phyloP scores from a whole-genome alignment of 2,888 invertebrate species.

The Epinotia brunnichana region DNA sequence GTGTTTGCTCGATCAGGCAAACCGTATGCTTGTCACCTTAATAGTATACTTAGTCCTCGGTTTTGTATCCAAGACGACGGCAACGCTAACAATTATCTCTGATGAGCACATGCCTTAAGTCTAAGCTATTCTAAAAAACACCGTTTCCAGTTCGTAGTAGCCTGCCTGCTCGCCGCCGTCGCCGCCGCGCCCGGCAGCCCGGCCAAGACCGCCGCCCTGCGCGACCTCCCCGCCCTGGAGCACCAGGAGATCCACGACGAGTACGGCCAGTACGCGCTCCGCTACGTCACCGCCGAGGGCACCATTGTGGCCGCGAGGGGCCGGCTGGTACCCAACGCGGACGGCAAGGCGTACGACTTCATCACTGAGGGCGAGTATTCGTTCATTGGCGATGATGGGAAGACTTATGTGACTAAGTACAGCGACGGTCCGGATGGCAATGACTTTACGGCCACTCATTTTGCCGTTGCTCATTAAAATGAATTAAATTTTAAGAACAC shows the following conservation, averaged over 20 bases:
- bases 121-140: background rate
- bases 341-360: constrained; percentile 57
- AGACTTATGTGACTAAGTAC: constrained; percentile 66
- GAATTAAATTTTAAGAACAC: background rate
- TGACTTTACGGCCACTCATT: constrained; percentile 59
- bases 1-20: too few relatives aligned
- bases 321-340: constrained; percentile 58
- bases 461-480: constrained; percentile 51
- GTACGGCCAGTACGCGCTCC: constrained; percentile 62
- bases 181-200: constrained; percentile 52
- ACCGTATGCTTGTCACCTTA: too few relatives aligned
- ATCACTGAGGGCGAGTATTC: constrained; percentile 63
- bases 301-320: constrained; percentile 63
- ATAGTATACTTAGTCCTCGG: too few relatives aligned
- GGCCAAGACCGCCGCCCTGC: constrained; percentile 47
- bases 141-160: constrained; percentile 54
- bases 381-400: constrained; percentile 64
- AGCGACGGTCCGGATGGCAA: constrained; percentile 62
- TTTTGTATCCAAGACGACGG: too few relatives aligned
- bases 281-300: constrained; percentile 68
- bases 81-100: too few relatives aligned
- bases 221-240: constrained; percentile 56
- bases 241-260: constrained; percentile 63
- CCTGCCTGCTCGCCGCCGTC: constrained; percentile 52
- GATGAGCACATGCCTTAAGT: too few relatives aligned